Conservation (phyloP, 2,113 vertebrate species). For the Rynchops niger region DNA sequence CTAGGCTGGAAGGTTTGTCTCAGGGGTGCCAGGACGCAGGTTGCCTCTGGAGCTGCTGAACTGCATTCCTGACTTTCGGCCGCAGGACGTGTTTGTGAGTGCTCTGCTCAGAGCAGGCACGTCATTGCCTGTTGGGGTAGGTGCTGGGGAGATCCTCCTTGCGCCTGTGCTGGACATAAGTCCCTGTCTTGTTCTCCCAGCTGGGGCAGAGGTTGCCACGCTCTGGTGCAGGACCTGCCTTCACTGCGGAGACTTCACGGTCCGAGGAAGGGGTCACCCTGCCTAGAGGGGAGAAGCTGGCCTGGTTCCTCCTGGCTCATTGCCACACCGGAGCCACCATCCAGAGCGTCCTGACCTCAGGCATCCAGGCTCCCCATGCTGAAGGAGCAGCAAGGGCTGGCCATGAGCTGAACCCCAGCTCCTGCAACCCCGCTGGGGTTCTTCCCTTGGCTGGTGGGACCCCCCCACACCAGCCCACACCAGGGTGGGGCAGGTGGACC, state of each 20-base stretch:
- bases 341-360: neutral
- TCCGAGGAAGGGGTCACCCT: neutral
- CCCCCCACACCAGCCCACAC: too few relatives aligned
- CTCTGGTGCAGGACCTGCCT: neutral
- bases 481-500: neutral
- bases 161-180: accelerated
- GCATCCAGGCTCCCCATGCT: accelerated
- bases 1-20: neutral
- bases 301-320: neutral
- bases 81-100: neutral
- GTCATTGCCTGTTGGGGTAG: neutral
- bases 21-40: accelerated
- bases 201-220: neutral
- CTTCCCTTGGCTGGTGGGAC: neutral
- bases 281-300: neutral
- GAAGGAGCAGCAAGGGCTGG: neutral
- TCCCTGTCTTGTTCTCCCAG: neutral
- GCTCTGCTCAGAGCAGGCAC: neutral
- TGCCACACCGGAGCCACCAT: neutral
- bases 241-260: neutral
- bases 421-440: neutral
- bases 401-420: neutral
- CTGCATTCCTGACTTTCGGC: neutral
- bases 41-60: neutral
- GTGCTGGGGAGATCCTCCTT: neutral